These are phyloP conservation scores for Physeter macrocephalus DNA, from an alignment of 2,113 vertebrate species.

Conservation along the genomic window DNA sequence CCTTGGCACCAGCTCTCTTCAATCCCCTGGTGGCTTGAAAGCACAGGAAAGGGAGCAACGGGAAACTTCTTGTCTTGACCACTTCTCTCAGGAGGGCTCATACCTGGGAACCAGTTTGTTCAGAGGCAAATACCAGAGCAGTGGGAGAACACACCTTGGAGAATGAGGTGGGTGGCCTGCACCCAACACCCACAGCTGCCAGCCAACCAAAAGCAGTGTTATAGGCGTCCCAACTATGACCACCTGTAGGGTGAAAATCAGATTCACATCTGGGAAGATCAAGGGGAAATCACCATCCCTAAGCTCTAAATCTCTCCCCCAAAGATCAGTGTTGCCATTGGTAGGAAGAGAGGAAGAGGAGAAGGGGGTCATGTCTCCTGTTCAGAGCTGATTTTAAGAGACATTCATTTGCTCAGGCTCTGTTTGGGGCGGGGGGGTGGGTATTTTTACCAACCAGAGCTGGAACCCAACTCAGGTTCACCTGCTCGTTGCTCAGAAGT, in stretches of 20 bases:
- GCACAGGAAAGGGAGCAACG: neutral
- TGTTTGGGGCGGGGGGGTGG: too few species aligned
- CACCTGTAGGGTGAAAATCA: neutral
- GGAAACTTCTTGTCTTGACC: neutral
- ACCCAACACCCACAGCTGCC: fast-evolving
- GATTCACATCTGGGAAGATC: neutral
- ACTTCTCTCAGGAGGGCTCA: neutral
- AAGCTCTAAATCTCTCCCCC: neutral
- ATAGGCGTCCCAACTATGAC: neutral
- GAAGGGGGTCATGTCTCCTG: neutral
- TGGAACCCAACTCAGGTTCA: neutral
- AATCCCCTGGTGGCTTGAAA: neutral
- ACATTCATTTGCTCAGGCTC: neutral
- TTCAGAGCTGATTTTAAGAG: neutral
- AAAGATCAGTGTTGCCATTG: fast-evolving
- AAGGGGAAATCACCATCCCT: neutral
- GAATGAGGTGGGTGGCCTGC: neutral
- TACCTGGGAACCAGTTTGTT: neutral
- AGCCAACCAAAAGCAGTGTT: neutral
- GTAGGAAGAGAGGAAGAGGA: neutral
- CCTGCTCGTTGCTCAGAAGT: neutral
- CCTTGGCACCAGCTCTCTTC: neutral
- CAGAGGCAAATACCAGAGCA: neutral
- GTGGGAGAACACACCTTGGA: neutral
- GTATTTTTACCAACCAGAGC: neutral